phyloP scores from a whole-genome alignment of 2,888 invertebrate genomes.

The Lamproptera curius region DNA sequence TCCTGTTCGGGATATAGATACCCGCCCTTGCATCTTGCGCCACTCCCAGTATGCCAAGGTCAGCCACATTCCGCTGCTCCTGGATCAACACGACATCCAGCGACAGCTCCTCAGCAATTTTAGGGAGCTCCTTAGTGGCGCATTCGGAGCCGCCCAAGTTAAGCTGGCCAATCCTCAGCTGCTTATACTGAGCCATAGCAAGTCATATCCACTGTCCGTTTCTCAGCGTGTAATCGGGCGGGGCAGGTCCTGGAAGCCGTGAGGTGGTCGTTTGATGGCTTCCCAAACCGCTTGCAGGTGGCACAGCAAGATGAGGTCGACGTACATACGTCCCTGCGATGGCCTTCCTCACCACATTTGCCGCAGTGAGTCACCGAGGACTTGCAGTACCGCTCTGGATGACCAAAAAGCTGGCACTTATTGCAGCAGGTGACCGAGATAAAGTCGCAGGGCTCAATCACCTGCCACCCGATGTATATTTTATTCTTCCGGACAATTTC shows the following conservation, averaged over 20 bases:
- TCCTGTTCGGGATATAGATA: constrained; percentile 8
- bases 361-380: neutral
- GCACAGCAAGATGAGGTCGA: neutral
- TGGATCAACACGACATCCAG: constrained; percentile 28
- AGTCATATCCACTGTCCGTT: neutral
- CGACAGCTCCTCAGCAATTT: constrained; percentile 10
- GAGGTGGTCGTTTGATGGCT: neutral
- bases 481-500: neutral
- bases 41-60: too few relatives aligned
- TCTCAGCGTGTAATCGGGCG: neutral
- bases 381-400: neutral
- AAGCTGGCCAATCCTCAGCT: constrained; percentile 24
- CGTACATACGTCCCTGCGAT: neutral
- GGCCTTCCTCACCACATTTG: neutral
- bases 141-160: constrained; percentile 25
- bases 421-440: neutral
- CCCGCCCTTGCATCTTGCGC: constrained; percentile 22
- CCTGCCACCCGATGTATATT: neutral
- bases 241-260: neutral
- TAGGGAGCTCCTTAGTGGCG: constrained; percentile 22
- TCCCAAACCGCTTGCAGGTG: neutral
- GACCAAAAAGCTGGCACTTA: neutral
- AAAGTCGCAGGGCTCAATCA: neutral
- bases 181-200: neutral
- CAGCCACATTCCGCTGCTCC: too few relatives aligned